phyloP scores from a whole-genome alignment of 2,113 vertebrate genomes.

The Strix uralensis region DNA sequence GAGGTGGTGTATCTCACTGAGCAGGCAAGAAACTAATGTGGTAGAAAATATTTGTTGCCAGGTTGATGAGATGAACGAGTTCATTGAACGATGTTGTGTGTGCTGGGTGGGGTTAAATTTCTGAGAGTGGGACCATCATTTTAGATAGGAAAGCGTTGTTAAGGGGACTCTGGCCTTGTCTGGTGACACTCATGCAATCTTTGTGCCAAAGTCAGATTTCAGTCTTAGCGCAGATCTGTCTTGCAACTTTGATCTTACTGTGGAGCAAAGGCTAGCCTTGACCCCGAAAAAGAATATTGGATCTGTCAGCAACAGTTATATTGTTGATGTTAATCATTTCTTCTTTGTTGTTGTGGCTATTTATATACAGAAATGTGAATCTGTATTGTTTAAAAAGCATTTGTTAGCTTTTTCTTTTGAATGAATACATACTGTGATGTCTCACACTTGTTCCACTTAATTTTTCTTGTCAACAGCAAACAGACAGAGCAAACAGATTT shows the following conservation, averaged over 20 bases:
- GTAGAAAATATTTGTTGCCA: not conserved
- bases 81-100: not conserved
- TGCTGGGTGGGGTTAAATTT: not conserved
- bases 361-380: not conserved
- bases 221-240: not conserved
- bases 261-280: not conserved
- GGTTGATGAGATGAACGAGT: not conserved
- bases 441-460: not conserved
- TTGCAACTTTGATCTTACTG: not conserved
- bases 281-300: not conserved
- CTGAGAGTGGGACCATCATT: not conserved
- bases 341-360: not conserved
- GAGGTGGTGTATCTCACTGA: not conserved
- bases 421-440: not conserved
- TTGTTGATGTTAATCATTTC: not conserved
- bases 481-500: conserved; percentile 97
- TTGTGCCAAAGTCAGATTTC: not conserved
- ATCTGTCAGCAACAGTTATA: not conserved
- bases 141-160: not conserved
- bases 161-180: not conserved
- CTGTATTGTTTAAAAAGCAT: not conserved
- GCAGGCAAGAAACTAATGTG: not conserved
- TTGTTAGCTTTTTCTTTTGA: not conserved
- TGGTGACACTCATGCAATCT: not conserved
- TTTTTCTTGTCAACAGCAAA: conserved; percentile 80